Evolutionary conservation across 2,797 vertebrate species (phyloP).

Genomic region (Tauraco hartlaubi): DNA sequence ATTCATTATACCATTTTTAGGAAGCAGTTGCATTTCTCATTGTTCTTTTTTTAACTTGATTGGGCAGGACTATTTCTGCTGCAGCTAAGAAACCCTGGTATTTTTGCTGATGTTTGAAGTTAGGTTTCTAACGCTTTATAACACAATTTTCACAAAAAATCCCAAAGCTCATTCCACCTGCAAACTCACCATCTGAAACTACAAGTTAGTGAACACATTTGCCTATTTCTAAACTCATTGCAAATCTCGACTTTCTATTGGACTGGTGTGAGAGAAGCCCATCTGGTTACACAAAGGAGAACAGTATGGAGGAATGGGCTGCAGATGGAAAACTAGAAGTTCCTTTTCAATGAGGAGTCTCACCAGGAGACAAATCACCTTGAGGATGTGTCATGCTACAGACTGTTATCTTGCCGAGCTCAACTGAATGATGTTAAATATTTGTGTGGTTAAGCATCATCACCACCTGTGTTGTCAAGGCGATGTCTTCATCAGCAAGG

Average conservation of each 20-base stretch:
- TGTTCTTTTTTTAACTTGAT: not conserved
- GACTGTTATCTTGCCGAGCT: fast-evolving
- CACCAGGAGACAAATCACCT: not conserved
- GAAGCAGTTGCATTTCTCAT: not conserved
- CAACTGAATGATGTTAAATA: not conserved
- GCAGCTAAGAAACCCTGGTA: not conserved
- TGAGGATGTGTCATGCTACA: not conserved
- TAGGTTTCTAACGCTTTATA: not conserved
- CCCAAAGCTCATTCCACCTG: not conserved
- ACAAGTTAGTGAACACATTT: not conserved
- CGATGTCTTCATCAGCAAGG: not conserved
- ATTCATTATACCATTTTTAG: not conserved
- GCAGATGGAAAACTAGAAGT: not conserved
- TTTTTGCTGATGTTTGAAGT: not conserved
- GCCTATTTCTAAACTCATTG: not conserved
- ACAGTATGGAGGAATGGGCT: not conserved
- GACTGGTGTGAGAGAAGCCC: not conserved
- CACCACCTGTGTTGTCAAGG: not conserved
- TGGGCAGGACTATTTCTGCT: not conserved
- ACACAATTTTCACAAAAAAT: not conserved
- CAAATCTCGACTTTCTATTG: not conserved
- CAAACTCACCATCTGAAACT: not conserved
- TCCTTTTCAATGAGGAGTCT: not conserved
- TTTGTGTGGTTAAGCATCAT: not conserved
- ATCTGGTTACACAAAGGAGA: not conserved